A percentile compares a stretch with the other conserved stretches of the same genome.
Conservation (phyloP, 2,797 vertebrate species). For the Brachyalestes nurse region DNA sequence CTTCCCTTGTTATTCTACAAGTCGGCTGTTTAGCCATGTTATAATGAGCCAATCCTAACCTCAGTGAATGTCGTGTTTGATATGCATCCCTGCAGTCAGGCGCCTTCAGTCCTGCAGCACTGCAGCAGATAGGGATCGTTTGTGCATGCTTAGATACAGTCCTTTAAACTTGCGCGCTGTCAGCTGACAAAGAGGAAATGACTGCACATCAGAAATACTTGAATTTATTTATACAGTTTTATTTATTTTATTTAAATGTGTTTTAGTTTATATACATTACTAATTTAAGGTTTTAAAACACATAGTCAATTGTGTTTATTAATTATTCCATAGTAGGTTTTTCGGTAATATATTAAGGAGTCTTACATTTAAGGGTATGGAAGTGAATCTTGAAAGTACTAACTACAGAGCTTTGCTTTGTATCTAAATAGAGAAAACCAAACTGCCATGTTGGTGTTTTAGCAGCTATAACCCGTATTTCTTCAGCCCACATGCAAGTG, state of each 20-base stretch:
- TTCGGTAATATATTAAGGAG: not conserved
- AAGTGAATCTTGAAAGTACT: constrained; percentile 38
- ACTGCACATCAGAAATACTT: constrained; percentile 76
- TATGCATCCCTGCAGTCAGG: constrained; percentile 68
- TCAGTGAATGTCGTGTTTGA: constrained; percentile 63
- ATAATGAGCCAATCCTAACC: constrained; percentile 65
- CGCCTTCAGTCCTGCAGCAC: constrained; percentile 37
- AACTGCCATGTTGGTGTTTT: constrained; percentile 50
- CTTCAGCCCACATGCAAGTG: constrained; percentile 56
- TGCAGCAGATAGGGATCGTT: constrained; percentile 60
- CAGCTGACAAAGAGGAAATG: constrained; percentile 60
- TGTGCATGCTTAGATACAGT: constrained; percentile 74
- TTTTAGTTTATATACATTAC: constrained; percentile 60
- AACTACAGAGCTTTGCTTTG: constrained; percentile 48
- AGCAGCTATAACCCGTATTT: constrained; percentile 61
- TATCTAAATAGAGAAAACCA: constrained; percentile 22
- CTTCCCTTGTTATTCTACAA: constrained; percentile 29
- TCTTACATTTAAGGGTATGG: constrained; percentile 3
- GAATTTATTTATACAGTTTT: constrained; percentile 70
- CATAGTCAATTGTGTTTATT: not conserved
- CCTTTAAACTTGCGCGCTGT: constrained; percentile 61
- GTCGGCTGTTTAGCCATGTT: constrained; percentile 56
- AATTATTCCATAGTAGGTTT: not conserved
- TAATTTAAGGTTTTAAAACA: constrained; percentile 51
- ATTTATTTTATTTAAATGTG: constrained; percentile 64